Conservation (phyloP, 2,797 vertebrate species). For the Netta rufina region DNA sequence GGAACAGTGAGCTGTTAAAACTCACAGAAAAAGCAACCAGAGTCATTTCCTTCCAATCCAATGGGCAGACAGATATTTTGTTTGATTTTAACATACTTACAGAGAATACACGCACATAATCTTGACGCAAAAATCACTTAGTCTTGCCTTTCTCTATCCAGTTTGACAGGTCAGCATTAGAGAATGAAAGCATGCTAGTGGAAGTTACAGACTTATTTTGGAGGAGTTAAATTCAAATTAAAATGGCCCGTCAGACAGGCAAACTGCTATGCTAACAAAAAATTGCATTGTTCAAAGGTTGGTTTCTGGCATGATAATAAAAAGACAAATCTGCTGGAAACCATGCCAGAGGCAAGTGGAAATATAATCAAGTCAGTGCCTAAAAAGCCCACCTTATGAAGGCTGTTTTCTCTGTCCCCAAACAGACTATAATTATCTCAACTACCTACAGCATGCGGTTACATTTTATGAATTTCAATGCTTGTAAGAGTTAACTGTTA, state of each 20-base stretch:
- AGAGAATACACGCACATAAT: neutral
- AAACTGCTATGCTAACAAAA: conserved; percentile 35
- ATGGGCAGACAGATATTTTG: rapidly evolving
- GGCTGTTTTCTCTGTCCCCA: neutral
- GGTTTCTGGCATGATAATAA: conserved; percentile 40
- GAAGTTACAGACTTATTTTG: neutral
- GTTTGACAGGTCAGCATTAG: neutral
- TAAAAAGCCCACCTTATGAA: conserved; percentile 37
- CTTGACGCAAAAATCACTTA: neutral
- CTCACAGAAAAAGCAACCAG: neutral
- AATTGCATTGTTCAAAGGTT: conserved; percentile 40
- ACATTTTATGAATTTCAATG: neutral
- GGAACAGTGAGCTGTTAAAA: neutral
- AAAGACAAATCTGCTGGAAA: conserved; percentile 41
- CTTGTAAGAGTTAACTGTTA: neutral
- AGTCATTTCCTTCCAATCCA: neutral
- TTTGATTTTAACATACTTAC: neutral
- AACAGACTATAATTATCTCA: conserved; percentile 33
- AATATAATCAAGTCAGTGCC: conserved; percentile 14
- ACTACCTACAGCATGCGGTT: neutral
- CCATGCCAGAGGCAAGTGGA: conserved; percentile 36
- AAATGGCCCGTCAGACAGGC: conserved; percentile 40
- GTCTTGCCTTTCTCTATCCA: neutral
- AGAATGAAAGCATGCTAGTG: neutral
- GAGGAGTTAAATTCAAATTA: conserved; percentile 17